Conservation (phyloP, 2,888 invertebrate species). For the Epirrhoe tristata region DNA sequence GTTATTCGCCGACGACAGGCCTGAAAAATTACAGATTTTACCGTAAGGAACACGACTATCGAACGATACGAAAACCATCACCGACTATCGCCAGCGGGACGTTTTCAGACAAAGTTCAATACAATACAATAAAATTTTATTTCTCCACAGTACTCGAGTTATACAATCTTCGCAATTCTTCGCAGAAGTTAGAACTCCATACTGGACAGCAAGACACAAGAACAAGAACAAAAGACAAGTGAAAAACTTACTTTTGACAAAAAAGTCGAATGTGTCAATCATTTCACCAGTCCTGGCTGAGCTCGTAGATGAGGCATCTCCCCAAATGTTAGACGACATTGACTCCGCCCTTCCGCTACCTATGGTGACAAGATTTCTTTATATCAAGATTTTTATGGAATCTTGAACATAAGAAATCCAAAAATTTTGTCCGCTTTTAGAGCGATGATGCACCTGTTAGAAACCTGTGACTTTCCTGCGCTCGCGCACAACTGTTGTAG, state of each 20-base stretch:
- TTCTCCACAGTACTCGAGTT: too few species aligned
- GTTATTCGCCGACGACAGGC: constrained; percentile 74
- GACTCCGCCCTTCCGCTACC: constrained; percentile 56
- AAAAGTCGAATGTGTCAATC: constrained; percentile 73
- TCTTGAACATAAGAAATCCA: too few species aligned
- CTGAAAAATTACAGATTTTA: constrained; percentile 44
- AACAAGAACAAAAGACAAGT: neutral
- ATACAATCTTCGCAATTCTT: too few species aligned
- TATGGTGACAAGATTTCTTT: constrained; percentile 12
- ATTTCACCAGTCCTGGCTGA: constrained; percentile 60
- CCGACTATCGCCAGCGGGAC: too few species aligned
- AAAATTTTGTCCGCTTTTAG: too few species aligned
- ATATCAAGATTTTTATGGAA: neutral
- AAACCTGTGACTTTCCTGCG: too few species aligned
- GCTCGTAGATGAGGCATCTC: constrained; percentile 48
- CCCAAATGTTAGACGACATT: constrained; percentile 55
- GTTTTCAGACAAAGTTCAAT: too few species aligned
- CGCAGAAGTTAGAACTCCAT: neutral
- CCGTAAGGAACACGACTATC: too few species aligned
- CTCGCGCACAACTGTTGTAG: too few species aligned
- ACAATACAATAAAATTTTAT: too few species aligned
- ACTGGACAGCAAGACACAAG: neutral
- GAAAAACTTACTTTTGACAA: constrained; percentile 68
- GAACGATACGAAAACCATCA: too few species aligned
- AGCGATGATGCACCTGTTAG: too few species aligned